Base-by-base conservation (phyloP, 2,797 vertebrate species). In the Hoplostethus atlanticus region DNA sequence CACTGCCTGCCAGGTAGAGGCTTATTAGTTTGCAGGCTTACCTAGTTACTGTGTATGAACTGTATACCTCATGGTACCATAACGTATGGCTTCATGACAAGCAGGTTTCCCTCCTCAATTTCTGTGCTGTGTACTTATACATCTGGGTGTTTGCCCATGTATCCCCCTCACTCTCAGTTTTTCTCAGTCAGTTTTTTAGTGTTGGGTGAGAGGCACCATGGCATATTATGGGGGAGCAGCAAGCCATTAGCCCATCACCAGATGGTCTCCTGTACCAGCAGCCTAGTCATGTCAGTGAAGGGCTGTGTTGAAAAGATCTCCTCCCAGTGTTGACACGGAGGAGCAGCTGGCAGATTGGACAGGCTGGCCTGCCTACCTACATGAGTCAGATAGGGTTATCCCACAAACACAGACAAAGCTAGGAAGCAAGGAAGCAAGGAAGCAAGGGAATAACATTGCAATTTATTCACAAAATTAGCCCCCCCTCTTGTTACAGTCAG, bases 271-370 rank as follows among this genome's bases (percentile, higher is more conserved):
- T 66, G 68, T 67, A 79, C 13, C 51, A 72, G 66, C 12, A 56
- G 62, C 42, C 13, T 38, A 28, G 59, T 52, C 62, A 48, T 70
- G 83, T 70, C 77, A 77, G 55, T 31, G 46, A 72, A 31, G 58
- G 53, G 53, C 53, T 69, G 46, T 80, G 62, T 76, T 83, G 52
- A 84, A 77, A 81, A 62, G 54, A 82, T 79, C 76, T 77, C 76
- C 65, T 76, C 67, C 65, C 73, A 40, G 62, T 79, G 80, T 81
- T 87, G 86, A 89, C 83, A 84, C n/a, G 69, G 56, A 77, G 51
- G 42, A 85, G 84, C 85, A 92, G 90, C 86, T 90, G 84, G 76
- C 42, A 57, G 71, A 68, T 74, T 63, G 65, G 82, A 71, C 56
- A 54, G 70, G 38, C 60, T 61, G 56, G 64, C 50, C 69, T 56